phyloP scores from a whole-genome alignment of 1,140 invertebrate genomes.

The Metopolophium dirhodum region DNA sequence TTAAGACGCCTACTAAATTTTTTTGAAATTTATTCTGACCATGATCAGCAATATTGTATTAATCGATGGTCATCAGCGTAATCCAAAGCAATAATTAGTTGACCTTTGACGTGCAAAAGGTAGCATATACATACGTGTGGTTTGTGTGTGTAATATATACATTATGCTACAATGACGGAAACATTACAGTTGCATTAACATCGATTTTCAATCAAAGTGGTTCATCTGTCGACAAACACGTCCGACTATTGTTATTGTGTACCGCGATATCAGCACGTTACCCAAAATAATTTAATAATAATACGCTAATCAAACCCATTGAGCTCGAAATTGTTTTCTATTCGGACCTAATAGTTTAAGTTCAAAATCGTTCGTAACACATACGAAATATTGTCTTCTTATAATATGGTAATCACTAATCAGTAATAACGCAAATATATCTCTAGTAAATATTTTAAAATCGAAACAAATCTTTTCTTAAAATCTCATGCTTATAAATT shows the following conservation, averaged over 20 bases:
- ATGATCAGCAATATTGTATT: neutral
- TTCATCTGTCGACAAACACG: neutral
- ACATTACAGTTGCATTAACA: conserved; percentile 1
- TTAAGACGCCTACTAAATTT: neutral
- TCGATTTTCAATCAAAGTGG: conserved; percentile 35
- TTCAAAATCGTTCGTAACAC: neutral
- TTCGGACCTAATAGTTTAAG: neutral
- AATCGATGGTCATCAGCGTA: neutral
- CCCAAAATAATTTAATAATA: neutral
- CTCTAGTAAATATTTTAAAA: neutral
- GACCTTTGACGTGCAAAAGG: neutral
- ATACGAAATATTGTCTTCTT: neutral
- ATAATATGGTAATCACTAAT: neutral
- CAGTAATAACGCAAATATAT: neutral
- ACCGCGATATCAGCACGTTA: neutral
- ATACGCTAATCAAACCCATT: neutral
- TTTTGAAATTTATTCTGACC: neutral
- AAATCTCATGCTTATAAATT: neutral
- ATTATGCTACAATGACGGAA: neutral
- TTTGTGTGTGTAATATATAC: neutral
- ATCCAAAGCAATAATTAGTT: neutral
- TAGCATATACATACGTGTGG: neutral
- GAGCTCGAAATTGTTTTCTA: neutral
- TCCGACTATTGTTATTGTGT: neutral
- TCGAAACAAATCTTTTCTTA: neutral